Percentiles rank a stretch among this genome's conserved stretches.
These are phyloP conservation scores for Oscheius sp. DNA, from an alignment of 2,888 invertebrate species.

Conservation along the genomic window DNA sequence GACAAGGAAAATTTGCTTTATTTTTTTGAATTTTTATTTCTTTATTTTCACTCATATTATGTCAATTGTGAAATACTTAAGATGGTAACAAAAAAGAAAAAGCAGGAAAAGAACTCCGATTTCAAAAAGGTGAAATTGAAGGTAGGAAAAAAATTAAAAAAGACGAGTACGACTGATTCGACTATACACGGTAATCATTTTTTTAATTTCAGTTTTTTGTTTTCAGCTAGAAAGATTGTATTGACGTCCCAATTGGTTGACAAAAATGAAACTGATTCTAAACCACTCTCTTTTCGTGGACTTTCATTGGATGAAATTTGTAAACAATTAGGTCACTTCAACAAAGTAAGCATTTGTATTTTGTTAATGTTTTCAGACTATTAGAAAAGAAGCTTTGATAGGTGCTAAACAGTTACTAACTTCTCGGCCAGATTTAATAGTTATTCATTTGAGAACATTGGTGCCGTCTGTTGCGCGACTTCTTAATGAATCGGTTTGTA, in stretches of 20 bases:
- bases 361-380: constrained; percentile 36
- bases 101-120: constrained; percentile 51
- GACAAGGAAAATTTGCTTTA: too few species aligned
- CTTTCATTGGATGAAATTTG: constrained; percentile 57
- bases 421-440: constrained; percentile 47
- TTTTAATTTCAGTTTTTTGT: background rate
- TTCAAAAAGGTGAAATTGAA: constrained; percentile 64
- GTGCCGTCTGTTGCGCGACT: constrained; percentile 53
- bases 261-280: constrained; percentile 42
- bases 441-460: constrained; percentile 44
- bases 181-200: constrained; percentile 32
- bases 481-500: constrained; percentile 40
- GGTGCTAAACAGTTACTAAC: constrained; percentile 56
- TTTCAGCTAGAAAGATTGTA: constrained; percentile 42
- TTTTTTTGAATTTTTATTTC: too few species aligned
- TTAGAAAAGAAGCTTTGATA: constrained; percentile 51
- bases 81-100: constrained; percentile 45
- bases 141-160: constrained; percentile 59
- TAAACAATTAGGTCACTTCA: constrained; percentile 61
- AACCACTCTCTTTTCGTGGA: constrained; percentile 48
- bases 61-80: too few species aligned
- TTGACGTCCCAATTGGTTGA: constrained; percentile 46
- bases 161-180: constrained; percentile 59
- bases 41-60: too few species aligned
- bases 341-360: constrained; percentile 36